Evolutionary conservation across 1,140 invertebrate species (phyloP).

Genomic region (Orchestia grillus): DNA sequence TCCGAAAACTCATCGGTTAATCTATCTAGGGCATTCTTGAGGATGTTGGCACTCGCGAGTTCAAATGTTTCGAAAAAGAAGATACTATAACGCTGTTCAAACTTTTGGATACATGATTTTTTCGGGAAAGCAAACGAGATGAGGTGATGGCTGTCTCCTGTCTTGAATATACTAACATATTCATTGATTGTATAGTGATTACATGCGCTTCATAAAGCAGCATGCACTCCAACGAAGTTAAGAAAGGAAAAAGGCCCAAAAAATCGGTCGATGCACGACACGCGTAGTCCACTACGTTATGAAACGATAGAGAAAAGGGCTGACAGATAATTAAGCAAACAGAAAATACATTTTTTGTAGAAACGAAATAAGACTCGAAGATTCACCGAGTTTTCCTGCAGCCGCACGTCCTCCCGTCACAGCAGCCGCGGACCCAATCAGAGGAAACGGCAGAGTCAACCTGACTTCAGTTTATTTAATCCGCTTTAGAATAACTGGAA

Average conservation of each 20-base stretch:
- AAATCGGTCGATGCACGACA: not conserved
- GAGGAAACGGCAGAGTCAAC: not conserved
- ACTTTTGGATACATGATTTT: too few relatives aligned
- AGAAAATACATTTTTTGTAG: not conserved
- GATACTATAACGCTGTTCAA: too few relatives aligned
- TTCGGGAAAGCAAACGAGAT: too few relatives aligned
- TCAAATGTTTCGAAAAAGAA: too few relatives aligned
- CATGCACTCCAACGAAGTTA: not conserved
- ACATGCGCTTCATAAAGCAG: not conserved
- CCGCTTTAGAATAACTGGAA: not conserved
- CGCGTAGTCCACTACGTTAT: not conserved
- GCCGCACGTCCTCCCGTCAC: not conserved
- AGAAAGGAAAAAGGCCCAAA: not conserved
- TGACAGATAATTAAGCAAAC: not conserved
- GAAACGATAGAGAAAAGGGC: not conserved
- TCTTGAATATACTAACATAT: too few relatives aligned
- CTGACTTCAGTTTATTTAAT: conserved; percentile 11
- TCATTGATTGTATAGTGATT: too few relatives aligned
- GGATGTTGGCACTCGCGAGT: not conserved
- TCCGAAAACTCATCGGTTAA: not conserved
- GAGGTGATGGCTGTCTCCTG: too few relatives aligned
- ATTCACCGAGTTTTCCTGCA: not conserved
- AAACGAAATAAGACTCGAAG: not conserved
- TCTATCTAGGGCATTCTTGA: not conserved
- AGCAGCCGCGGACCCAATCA: not conserved